Evolutionary conservation across 1,140 invertebrate genomes (phyloP), one percentile per base, ranked within the genome.

Genomic region (Globodera ellingtonae): DNA sequence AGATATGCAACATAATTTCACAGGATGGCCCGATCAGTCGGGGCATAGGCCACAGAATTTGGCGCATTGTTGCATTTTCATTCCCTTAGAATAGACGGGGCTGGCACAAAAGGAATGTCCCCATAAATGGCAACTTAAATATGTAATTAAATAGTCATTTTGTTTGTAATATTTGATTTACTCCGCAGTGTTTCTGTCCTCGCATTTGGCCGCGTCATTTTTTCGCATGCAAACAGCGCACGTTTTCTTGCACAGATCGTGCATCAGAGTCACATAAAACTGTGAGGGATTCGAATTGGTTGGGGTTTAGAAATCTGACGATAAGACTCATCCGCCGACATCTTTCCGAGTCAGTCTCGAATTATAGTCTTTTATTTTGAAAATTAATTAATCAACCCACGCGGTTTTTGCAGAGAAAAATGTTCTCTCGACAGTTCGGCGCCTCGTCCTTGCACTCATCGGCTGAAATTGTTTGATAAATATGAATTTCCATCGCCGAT

Each of bases 21-120:
- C 35, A 35, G 35, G 35, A 35, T 35, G 35, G 35, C 35, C 35
- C 35, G 4, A 62, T 62, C 56, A 62, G 13, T 62, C n/a, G n/a
- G 73, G 73, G 65, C 73, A 75, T 56, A 75, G 65, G 15, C 73
- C 73, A 56, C 73, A 75, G 7, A 65, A 62, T 18, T 44, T 62
- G 65, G 73, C 73, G 52, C 73, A 75, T 75, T 75, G 73, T 59
- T 5, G 35, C 73, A 75, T 75, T 50, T 75, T 75, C 73, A 75
- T 75, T 75, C 73, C 73, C 48, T 75, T 75, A 4, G 73, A 75
- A 75, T 75, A 75, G n/a, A 18, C 73, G 35, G 35, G 18, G 65
- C 21, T 75, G 35, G 7, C 46, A 10, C 73, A 75, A 47, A 75
- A 75, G 8, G 56, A 56, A 9, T 75, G 46, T 15, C 65, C 35